Evolutionary conservation across 2,113 vertebrate genomes (phyloP).

Genomic region (Mixornis gularis): DNA sequence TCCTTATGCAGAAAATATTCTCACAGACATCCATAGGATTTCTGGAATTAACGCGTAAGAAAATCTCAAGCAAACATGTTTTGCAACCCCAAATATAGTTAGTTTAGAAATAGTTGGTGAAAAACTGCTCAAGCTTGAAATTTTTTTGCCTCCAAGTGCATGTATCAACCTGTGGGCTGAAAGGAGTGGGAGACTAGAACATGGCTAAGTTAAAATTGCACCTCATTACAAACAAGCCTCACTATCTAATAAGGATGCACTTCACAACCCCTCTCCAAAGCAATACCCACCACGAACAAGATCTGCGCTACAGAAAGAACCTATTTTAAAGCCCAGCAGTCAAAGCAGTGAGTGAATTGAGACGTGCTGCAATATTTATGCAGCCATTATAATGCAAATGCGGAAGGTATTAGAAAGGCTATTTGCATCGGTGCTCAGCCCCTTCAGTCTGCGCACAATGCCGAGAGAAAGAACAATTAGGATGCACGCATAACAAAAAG

Average conservation of each 20-base stretch:
- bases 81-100: constrained; percentile 14
- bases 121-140: not conserved
- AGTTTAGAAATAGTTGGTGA: constrained; percentile 37
- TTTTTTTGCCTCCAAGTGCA: not conserved
- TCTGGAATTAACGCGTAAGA: not conserved
- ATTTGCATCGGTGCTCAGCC: constrained; percentile 18
- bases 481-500: constrained; percentile 15
- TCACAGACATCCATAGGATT: not conserved
- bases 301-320: not conserved
- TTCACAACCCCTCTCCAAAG: constrained; percentile 2
- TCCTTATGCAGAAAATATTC: not conserved
- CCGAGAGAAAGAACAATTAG: constrained; percentile 18
- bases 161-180: constrained; percentile 37
- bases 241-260: not conserved
- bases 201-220: constrained; percentile 3
- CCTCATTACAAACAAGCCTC: not conserved
- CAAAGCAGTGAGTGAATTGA: not conserved
- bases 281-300: not conserved
- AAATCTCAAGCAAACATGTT: not conserved
- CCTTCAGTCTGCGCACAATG: not conserved
- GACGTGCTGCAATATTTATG: constrained; percentile 40
- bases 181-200: constrained; percentile 32
- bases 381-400: constrained; percentile 42
- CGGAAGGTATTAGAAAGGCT: not conserved
- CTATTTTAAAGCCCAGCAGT: constrained; percentile 12